Base-by-base conservation (phyloP, 2,797 vertebrate genomes). In the Tenualosa ilisha region DNA sequence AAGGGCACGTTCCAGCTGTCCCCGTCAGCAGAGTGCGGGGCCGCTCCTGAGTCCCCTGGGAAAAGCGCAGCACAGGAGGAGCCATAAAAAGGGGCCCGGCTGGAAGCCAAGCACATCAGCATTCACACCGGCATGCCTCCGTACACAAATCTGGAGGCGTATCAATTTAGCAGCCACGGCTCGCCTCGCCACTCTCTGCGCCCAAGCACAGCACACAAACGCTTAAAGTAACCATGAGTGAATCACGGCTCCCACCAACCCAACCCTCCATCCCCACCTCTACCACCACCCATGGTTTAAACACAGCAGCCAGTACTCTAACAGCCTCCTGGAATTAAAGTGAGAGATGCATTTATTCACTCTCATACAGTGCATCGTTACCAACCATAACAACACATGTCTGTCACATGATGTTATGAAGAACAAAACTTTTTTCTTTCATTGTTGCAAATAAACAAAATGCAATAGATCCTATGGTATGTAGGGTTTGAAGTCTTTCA, bases 91-190 rank as follows among this genome's bases (percentile, higher is more conserved):
- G 87, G 54, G 68, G 24, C n/a, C 37, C 40, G 72, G 37, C 72
- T 43, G 17, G 22, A 40, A 9, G 83, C 65, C 53, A 81, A 72
- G 72, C 72, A 17, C 37, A 79, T 92, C 89, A 91, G 82, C 89
- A 91, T 92, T 91, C 90, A 90, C 85, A 84, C 86, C 89, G 85
- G 86, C 84, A 82, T 75, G 86, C 86, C 88, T 90, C 84, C 88
- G 86, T 89, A 84, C 89, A 89, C 81, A 89, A 86, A 90, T 88
- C 90, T 31, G 54, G 88, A 90, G 90, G 89, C 75, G 6, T 90
- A 92, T 91, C 84, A 90, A 88, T 90, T 91, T 88, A 88, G 83
- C 89, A 82, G 89, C 84, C 65, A 37, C 31, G 9, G 12, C 65
- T 72, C 65, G 0, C 4, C 65, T 72, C 65, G 3, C 13, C 68